These are phyloP conservation scores for Coregonus clupeaformis DNA, from an alignment of 2,113 vertebrate species.

Conservation along the genomic window DNA sequence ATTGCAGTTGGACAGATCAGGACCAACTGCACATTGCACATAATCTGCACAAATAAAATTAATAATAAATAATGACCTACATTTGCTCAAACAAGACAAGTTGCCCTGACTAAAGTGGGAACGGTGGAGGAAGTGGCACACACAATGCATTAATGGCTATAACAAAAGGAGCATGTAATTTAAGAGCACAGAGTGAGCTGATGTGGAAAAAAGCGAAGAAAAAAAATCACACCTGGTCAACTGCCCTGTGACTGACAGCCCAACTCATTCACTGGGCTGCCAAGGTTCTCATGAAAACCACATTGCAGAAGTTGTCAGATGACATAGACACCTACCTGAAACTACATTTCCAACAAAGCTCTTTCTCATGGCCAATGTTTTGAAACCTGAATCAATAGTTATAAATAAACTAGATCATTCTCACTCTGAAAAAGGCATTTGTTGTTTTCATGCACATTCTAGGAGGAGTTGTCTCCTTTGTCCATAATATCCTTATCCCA, in stretches of 20 bases:
- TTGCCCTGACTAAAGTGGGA: neutral
- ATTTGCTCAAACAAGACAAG: neutral
- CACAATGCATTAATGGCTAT: conserved; percentile 58
- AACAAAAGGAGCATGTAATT: conserved; percentile 71
- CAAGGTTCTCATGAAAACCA: conserved; percentile 56
- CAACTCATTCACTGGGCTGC: conserved; percentile 49
- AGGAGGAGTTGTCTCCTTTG: neutral
- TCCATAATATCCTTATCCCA: neutral
- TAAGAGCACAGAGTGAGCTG: conserved; percentile 66
- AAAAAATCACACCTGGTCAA: conserved; percentile 73
- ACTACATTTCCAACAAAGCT: conserved; percentile 36
- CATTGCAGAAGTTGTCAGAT: conserved; percentile 54
- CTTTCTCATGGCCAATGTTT: conserved; percentile 14
- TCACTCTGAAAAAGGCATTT: conserved; percentile 52
- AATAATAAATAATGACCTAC: too few relatives aligned
- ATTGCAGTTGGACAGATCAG: neutral
- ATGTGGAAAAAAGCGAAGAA: conserved; percentile 68
- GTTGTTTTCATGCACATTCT: neutral
- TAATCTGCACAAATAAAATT: neutral
- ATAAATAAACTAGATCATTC: conserved; percentile 34
- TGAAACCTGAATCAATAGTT: neutral
- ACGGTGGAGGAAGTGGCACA: conserved; percentile 48
- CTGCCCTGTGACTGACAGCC: conserved; percentile 36
- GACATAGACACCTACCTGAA: conserved; percentile 59
- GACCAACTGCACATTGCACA: neutral